Base-by-base conservation (phyloP, 23 tunicate species). In the Trididemnum miniatum region DNA sequence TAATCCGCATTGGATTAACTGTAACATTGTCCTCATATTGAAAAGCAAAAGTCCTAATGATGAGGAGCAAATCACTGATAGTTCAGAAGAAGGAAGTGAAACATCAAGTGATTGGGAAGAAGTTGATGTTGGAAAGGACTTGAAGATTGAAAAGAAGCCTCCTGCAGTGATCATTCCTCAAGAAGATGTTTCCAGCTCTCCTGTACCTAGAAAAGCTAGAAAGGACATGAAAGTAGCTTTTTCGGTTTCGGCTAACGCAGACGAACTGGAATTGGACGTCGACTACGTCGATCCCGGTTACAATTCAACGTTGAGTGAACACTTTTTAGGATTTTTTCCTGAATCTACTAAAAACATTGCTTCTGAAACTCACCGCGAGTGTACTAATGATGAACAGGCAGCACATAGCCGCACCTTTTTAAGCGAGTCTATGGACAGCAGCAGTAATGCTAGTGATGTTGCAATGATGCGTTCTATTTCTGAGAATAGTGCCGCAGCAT, bases 1-100 rank as follows among this genome's bases (percentile, higher is more conserved):
- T 35, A 80, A 88, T 27, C 98, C 98, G 9, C 12, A 35, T 24
- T 93, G 89, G 92, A 84, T 92, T 29, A 62, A 77, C 35, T 35
- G 35, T 27, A 52, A 62, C 12, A 20, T 92, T 27, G 51, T 71
- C 3, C 35, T 73, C 2, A 62, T 92, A 31, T 63, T 92, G 30
- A n/a, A n/a, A n/a, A n/a, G n/a, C n/a, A n/a, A n/a, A n/a, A 82
- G 72, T 27, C 84, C 79, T 1, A 77, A 76, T 63, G 35, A 65
- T 3, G 77, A 37, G 27, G 82, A 74, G 0, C 30, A 51, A 24
- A 33, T 28, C 22, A 50, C 26, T 40, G 62, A 32, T 12, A 20
- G 31, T 5, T 62, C 28, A 12, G 57, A 35, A 30, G 81, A 34
- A 12, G 1, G 34, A 12, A 35, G 51, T 20, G 51, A 34, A 20